Conservation (phyloP, 2,113 vertebrate genomes). For the Hippocampus comes region DNA sequence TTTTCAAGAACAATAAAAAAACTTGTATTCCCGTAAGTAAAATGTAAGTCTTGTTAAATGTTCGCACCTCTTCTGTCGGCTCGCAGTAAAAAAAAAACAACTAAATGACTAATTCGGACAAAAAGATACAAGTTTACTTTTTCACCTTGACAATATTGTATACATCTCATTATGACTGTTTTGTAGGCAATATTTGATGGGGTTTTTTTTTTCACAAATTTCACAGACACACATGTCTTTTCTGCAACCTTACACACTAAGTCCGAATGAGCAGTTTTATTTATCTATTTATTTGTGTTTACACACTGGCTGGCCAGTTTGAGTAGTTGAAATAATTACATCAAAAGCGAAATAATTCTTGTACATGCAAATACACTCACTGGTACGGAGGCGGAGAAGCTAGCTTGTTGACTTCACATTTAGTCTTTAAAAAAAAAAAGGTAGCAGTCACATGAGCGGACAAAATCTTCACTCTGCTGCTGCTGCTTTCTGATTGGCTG, state of each 20-base stretch:
- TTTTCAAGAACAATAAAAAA: background rate
- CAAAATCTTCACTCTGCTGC: background rate
- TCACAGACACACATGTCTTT: too few species aligned
- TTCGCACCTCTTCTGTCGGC: too few species aligned
- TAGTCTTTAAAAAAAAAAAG: background rate
- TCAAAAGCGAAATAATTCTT: background rate
- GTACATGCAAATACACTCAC: background rate
- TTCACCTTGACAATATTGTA: too few species aligned
- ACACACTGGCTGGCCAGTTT: constrained; percentile 32
- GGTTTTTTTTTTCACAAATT: too few species aligned
- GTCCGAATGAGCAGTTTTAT: constrained; percentile 62
- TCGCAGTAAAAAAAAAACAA: too few species aligned
- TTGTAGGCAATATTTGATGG: too few species aligned
- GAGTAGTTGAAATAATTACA: background rate
- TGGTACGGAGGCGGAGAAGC: constrained; percentile 12
- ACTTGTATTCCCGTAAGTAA: background rate
- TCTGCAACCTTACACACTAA: background rate
- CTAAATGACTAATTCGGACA: too few species aligned
- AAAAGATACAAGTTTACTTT: too few species aligned
- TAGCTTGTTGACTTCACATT: background rate
- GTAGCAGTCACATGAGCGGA: background rate
- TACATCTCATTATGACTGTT: too few species aligned
- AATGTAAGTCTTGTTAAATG: too few species aligned
- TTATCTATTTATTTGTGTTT: constrained; percentile 82
- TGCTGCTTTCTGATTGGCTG: constrained; percentile 2